A percentile compares a stretch with the other conserved stretches of the same genome.
phyloP scores from a whole-genome alignment of 2,888 invertebrate species.

The Athalia cordata region DNA sequence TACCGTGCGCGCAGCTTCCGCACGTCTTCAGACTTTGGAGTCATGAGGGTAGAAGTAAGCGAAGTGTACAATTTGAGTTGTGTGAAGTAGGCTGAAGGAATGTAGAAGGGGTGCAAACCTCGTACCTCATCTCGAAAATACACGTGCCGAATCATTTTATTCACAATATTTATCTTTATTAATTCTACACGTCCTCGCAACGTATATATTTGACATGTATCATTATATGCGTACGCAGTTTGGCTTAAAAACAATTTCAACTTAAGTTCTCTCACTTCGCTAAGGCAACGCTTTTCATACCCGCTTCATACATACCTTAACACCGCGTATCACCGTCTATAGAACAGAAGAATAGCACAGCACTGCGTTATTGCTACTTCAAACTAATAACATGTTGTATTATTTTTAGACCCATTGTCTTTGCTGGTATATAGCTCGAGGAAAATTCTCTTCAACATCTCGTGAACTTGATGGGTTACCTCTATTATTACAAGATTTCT shows the following conservation, averaged over 20 bases:
- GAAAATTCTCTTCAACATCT: not conserved
- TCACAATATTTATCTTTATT: too few relatives aligned
- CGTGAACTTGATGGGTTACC: not conserved
- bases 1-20: conserved; percentile 2
- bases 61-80: not conserved
- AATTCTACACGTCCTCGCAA: too few relatives aligned
- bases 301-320: not conserved
- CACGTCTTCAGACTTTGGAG: conserved; percentile 20
- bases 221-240: too few relatives aligned
- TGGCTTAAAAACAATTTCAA: too few relatives aligned
- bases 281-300: too few relatives aligned
- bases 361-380: not conserved
- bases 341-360: not conserved
- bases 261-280: too few relatives aligned
- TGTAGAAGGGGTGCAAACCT: too few relatives aligned
- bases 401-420: conserved; percentile 27
- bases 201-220: too few relatives aligned
- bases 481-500: not conserved
- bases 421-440: not conserved
- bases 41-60: conserved; percentile 22
- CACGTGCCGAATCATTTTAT: too few relatives aligned
- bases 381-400: not conserved
- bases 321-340: not conserved
- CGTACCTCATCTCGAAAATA: too few relatives aligned
- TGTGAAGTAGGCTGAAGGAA: too few relatives aligned